phyloP scores from a whole-genome alignment of 1,140 invertebrate species.

The Eueides isabella region DNA sequence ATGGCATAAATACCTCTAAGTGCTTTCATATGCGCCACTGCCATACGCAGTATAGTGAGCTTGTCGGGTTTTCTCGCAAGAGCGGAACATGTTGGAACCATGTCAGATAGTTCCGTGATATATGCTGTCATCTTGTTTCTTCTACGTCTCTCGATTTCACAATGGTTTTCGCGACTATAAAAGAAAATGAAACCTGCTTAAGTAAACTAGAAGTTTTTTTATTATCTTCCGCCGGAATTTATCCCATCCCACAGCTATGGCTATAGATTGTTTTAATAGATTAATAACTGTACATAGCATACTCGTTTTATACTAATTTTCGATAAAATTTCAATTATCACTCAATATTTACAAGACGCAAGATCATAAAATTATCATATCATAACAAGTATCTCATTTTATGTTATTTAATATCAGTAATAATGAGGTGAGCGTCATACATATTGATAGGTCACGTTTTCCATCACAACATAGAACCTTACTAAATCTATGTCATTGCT shows the following conservation, averaged over 20 bases:
- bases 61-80: slow-evolving; percentile 99
- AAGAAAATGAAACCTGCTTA: background rate
- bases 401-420: slow-evolving; percentile 46
- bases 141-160: slow-evolving; percentile 98
- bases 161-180: slow-evolving; percentile 97
- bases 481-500: slow-evolving; percentile 36
- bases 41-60: slow-evolving; percentile 99
- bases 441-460: slow-evolving; percentile 77
- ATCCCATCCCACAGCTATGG: background rate
- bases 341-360: background rate
- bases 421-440: slow-evolving; percentile 49
- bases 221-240: background rate
- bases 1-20: slow-evolving; percentile 90
- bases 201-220: background rate
- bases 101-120: slow-evolving; percentile 99
- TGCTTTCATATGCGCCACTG: slow-evolving; percentile 99
- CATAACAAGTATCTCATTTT: slow-evolving; percentile 45
- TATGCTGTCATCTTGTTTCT: slow-evolving; percentile 99
- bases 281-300: background rate
- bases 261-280: background rate
- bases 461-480: slow-evolving; percentile 54
- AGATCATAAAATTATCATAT: slow-evolving; percentile 49
- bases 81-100: slow-evolving; percentile 99
- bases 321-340: background rate
- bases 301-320: background rate